phyloP scores from a whole-genome alignment of 2,113 vertebrate genomes.

The Electrona antarctica region DNA sequence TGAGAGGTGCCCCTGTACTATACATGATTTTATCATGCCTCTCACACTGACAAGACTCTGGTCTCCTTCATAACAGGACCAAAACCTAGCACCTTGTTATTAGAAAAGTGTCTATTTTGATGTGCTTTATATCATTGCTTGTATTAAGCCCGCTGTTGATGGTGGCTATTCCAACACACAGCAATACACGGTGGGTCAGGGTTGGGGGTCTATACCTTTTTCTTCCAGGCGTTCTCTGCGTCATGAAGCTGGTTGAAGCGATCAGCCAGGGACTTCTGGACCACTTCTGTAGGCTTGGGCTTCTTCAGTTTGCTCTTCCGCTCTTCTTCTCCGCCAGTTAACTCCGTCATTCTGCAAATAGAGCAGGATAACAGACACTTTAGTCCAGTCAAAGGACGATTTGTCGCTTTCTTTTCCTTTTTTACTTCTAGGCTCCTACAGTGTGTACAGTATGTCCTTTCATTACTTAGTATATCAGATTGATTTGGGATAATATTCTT shows the following conservation, averaged over 20 bases:
- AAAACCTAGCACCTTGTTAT: no score
- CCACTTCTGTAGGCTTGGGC: slow-evolving; percentile 41
- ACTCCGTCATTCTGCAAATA: slow-evolving; percentile 62
- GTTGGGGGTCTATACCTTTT: slow-evolving; percentile 70
- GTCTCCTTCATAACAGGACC: no score
- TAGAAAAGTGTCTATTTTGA: no score
- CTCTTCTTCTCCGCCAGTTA: slow-evolving; percentile 58
- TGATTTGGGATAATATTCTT: no score
- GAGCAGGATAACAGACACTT: slow-evolving; percentile 1
- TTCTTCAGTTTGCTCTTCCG: slow-evolving; percentile 55
- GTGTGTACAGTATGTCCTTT: no score
- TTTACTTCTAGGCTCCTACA: neutral
- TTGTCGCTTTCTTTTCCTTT: neutral
- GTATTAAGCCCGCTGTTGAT: no score
- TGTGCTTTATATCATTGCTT: no score
- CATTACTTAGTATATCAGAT: no score
- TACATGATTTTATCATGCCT: neutral
- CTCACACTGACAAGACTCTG: neutral
- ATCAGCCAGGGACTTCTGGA: slow-evolving; percentile 71
- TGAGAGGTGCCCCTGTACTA: neutral
- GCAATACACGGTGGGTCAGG: no score
- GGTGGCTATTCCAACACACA: no score
- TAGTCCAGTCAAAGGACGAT: neutral
- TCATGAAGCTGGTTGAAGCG: slow-evolving; percentile 78
- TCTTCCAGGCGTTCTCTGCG: slow-evolving; percentile 78